Evolutionary conservation across 2,797 vertebrate genomes (phyloP), one percentile per base, ranked within the genome.

Genomic region (Sarcoramphus papa): DNA sequence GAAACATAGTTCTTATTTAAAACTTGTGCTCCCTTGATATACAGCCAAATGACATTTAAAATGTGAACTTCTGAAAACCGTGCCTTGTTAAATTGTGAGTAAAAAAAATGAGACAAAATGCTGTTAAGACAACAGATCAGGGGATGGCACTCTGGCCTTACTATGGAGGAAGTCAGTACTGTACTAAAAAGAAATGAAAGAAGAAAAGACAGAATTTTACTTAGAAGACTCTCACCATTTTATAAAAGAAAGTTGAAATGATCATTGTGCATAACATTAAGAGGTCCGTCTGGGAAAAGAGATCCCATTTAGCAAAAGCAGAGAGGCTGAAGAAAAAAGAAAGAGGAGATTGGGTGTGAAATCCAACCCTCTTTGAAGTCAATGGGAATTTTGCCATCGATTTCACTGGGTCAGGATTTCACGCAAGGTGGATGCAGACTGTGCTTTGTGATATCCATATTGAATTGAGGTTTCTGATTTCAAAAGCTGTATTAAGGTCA

Each of bases 301-400:
- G 85, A 96, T 92, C 76, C 91, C 83, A 85, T 92, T 88, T 92
- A 92, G 51, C 83, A 57, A 90, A 68, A 81, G 79, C 80, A 92
- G 48, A 93, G 62, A 94, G 80, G 67, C 74, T 85, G 90, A 83
- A 89, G 76, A 90, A 94, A 37, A 94, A 95, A 95, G 80, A 50
- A 81, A 90, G 60, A 94, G 45, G 74, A 92, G 92, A 90, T 82
- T 87, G 88, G 80, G 85, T 92, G 86, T 96, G 95, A 95, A 95
- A 97, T 93, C 74, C 77, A 89, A 6, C 4, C 2, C 13, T 10
- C 85, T 95, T 94, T 95, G 90, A 95, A 93, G 94, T 95, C 90
- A 95, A 86, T 62, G 92, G 88, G 92, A 95, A 91, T 85, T 86
- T 33, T 97, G 77, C 43, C 92, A 95, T 47, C 22, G 60, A 94